Evolutionary conservation across 1,140 invertebrate genomes (phyloP).

Genomic region (Cardiocondyla obscurior): DNA sequence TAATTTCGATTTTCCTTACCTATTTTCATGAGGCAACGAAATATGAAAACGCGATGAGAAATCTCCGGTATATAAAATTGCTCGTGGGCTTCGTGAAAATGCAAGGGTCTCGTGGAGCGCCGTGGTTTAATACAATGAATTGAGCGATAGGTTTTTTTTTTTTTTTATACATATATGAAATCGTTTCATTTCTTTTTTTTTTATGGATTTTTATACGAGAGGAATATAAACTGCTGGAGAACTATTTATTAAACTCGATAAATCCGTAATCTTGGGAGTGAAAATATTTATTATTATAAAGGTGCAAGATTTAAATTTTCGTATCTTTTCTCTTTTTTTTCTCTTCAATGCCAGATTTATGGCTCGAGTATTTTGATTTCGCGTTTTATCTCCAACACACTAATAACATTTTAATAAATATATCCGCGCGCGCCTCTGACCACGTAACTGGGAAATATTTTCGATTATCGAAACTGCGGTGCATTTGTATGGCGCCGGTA

Average conservation of each 20-base stretch:
- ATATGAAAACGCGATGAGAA: slow-evolving; percentile 29
- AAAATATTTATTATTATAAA: neutral
- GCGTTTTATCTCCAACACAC: neutral
- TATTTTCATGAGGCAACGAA: neutral
- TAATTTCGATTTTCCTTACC: slow-evolving; percentile 60
- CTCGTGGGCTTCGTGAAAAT: neutral
- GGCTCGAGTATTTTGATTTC: slow-evolving; percentile 51
- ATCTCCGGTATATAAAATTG: slow-evolving; percentile 9
- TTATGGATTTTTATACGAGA: neutral
- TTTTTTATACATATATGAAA: too few relatives aligned
- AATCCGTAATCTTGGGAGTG: neutral
- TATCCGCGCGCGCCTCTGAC: slow-evolving; percentile 1
- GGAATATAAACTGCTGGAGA: neutral
- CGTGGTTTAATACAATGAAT: slow-evolving; percentile 5
- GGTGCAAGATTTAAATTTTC: too few relatives aligned
- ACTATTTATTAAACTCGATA: neutral
- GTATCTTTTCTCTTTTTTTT: too few relatives aligned
- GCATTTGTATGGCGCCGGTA: slow-evolving; percentile 41
- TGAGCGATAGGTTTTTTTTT: slow-evolving; percentile 15
- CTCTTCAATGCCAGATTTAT: too few relatives aligned
- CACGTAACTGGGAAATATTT: slow-evolving; percentile 54
- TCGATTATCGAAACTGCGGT: slow-evolving; percentile 47
- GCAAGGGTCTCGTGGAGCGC: neutral
- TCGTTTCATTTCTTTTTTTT: neutral
- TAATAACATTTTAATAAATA: slow-evolving; percentile 52